phyloP scores from a whole-genome alignment of 2,797 vertebrate genomes.

The Eulemur rubriventer region DNA sequence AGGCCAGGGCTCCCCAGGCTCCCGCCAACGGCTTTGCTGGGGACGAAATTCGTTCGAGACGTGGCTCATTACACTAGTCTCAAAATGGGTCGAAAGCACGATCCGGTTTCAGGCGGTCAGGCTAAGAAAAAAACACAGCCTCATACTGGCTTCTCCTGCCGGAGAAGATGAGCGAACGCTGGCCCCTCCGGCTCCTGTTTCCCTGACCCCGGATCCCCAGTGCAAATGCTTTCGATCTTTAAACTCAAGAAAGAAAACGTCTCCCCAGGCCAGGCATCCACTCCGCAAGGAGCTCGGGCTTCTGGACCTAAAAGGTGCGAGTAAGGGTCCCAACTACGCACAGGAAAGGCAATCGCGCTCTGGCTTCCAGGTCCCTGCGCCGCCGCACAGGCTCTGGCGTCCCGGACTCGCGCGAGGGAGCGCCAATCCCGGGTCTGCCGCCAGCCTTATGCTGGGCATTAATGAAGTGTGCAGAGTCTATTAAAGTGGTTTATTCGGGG shows the following conservation, averaged over 20 bases:
- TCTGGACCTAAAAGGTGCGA: neutral
- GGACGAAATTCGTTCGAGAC: conserved; percentile 73
- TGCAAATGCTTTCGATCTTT: neutral
- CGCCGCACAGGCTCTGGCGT: neutral
- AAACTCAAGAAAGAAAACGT: neutral
- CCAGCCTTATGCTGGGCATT: conserved; percentile 64
- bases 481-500: conserved; percentile 82
- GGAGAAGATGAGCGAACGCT: neutral
- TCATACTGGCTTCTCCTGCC: neutral
- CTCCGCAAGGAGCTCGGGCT: neutral
- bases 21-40: neutral
- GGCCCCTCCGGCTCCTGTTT: neutral
- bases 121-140: neutral
- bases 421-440: conserved; percentile 3
- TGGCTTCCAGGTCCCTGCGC: neutral
- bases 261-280: neutral
- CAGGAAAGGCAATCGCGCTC: neutral
- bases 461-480: conserved; percentile 84
- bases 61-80: conserved; percentile 30
- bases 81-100: neutral
- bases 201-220: neutral
- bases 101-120: conserved; percentile 9
- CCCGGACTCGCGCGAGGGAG: neutral
- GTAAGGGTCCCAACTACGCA: neutral
- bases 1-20: neutral